These are phyloP conservation scores for Patella depressa DNA, from an alignment of 2,888 invertebrate genomes.

Conservation along the genomic window DNA sequence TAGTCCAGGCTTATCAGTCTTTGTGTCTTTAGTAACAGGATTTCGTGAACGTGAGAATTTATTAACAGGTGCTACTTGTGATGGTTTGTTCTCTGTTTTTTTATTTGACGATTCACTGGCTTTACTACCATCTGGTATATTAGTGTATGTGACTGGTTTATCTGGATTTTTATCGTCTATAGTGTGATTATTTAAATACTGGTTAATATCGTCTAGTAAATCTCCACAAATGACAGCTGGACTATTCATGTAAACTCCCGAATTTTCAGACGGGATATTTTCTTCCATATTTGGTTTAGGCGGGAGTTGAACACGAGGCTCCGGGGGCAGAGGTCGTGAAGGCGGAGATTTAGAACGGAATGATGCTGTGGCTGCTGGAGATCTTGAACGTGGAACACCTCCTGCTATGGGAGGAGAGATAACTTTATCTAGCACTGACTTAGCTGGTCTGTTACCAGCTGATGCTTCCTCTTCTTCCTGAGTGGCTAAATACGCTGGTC, in stretches of 20 bases:
- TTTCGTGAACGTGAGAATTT: background rate
- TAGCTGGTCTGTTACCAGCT: background rate
- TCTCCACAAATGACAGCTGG: background rate
- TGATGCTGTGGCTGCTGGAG: conserved; percentile 14
- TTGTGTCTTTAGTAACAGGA: background rate
- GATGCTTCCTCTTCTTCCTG: background rate
- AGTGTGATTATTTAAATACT: background rate
- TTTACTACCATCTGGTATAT: conserved; percentile 5
- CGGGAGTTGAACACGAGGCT: background rate
- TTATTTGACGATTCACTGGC: background rate
- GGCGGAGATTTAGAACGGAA: conserved; percentile 3
- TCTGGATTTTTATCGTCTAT: background rate
- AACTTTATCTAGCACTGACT: conserved; percentile 11
- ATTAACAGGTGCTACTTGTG: background rate
- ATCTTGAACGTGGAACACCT: conserved; percentile 9
- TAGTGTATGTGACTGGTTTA: background rate
- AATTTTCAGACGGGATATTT: background rate
- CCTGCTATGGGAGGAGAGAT: conserved; percentile 26
- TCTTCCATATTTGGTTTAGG: background rate
- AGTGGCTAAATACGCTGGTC: conserved; percentile 1
- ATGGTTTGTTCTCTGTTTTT: background rate
- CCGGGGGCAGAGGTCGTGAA: background rate
- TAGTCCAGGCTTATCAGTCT: background rate
- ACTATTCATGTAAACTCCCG: background rate
- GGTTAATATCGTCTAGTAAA: background rate